Conservation (phyloP, 1,140 invertebrate genomes). For the Sminthurides bifidus region DNA sequence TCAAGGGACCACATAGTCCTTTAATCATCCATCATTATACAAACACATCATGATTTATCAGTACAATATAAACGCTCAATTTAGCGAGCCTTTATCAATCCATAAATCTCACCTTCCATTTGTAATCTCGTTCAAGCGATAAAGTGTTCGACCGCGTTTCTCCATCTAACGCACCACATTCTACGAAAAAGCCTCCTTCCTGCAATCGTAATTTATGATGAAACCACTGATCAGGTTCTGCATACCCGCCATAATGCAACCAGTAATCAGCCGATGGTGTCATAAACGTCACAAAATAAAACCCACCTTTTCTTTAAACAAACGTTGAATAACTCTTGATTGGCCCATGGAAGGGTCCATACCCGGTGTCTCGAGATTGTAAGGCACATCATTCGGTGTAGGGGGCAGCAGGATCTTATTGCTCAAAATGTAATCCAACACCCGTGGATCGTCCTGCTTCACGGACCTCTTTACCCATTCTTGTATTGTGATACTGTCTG, state of each 20-base stretch:
- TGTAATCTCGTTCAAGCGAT: conserved; percentile 21
- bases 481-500: conserved; percentile 16
- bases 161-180: conserved; percentile 34
- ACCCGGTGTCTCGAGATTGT: conserved; percentile 15
- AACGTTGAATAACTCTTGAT: conserved; percentile 19
- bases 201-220: not conserved
- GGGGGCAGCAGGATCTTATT: conserved; percentile 14
- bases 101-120: conserved; percentile 22
- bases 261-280: not conserved
- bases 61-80: not conserved
- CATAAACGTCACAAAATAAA: not conserved
- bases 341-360: conserved; percentile 27
- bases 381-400: conserved; percentile 3
- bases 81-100: not conserved
- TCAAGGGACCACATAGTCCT: not conserved
- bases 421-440: conserved; percentile 14
- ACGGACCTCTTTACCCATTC: conserved; percentile 17
- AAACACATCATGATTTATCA: not conserved
- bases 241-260: not conserved
- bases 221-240: too few species aligned
- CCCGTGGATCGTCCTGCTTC: conserved; percentile 22
- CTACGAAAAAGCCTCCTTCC: conserved; percentile 34
- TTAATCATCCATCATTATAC: not conserved
- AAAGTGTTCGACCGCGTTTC: conserved; percentile 31
- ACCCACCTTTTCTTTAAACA: conserved; percentile 20